Conservation (phyloP, 2,888 invertebrate species). For the Machimus atricapillus region DNA sequence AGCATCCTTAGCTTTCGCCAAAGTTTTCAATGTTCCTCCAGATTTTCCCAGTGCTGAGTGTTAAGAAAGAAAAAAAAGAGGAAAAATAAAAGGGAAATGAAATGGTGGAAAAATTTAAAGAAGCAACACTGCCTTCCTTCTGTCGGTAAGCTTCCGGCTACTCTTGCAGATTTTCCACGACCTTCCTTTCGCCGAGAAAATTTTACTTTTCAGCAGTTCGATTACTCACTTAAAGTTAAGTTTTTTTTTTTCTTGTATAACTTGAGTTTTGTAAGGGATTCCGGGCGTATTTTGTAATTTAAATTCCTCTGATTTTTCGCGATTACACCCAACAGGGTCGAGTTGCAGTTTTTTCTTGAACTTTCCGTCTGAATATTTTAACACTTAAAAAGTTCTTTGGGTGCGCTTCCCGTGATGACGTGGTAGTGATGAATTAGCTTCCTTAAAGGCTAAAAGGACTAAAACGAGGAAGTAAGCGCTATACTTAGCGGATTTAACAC, state of each 20-base stretch:
- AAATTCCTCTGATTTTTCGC: neutral
- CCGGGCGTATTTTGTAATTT: neutral
- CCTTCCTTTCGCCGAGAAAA: neutral
- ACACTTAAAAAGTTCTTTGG: neutral
- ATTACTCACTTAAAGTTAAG: neutral
- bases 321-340: neutral
- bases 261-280: neutral
- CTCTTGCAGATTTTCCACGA: neutral
- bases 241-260: neutral
- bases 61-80: neutral
- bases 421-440: constrained; percentile 1
- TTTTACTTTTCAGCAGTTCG: neutral
- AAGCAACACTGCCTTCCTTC: neutral
- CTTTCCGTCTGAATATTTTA: neutral
- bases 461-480: neutral
- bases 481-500: neutral
- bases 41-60: neutral
- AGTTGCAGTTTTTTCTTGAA: neutral
- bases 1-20: neutral
- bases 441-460: neutral
- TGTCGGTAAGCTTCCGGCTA: neutral
- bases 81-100: neutral
- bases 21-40: neutral
- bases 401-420: neutral
- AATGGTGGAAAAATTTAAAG: neutral